These are phyloP conservation scores for Desoria tigrina DNA, from an alignment of 2,888 invertebrate genomes.

Conservation along the genomic window DNA sequence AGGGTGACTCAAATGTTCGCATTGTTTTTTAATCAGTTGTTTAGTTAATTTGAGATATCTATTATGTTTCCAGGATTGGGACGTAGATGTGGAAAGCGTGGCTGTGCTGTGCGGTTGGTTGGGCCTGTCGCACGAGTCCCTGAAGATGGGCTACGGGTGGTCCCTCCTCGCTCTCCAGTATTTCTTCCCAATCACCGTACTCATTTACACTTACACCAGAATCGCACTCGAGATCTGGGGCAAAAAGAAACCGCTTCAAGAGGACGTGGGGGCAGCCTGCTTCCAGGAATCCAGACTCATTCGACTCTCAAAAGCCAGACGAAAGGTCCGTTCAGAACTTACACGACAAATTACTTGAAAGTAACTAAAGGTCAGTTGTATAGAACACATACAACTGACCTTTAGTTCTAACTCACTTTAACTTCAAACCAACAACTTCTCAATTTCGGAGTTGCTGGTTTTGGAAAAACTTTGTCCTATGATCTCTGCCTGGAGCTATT, in stretches of 20 bases:
- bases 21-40: background rate
- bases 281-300: slow-evolving; percentile 74
- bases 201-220: slow-evolving; percentile 80
- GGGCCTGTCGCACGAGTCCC: slow-evolving; percentile 56
- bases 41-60: no score
- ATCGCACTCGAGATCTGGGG: slow-evolving; percentile 88
- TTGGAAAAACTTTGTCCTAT: no score
- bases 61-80: no score
- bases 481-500: no score
- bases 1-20: no score
- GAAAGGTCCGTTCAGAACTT: no score
- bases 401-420: no score
- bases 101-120: background rate
- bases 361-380: no score
- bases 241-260: slow-evolving; percentile 82
- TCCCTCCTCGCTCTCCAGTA: slow-evolving; percentile 80
- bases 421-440: no score
- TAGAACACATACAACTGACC: no score
- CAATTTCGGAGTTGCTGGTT: no score
- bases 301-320: slow-evolving; percentile 78
- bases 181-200: slow-evolving; percentile 74
- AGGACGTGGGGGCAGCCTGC: slow-evolving; percentile 55
- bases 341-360: no score
- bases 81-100: background rate
- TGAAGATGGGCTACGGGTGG: slow-evolving; percentile 73